Evolutionary conservation across 2,113 vertebrate genomes (phyloP).

Genomic region (Poecile atricapillus): DNA sequence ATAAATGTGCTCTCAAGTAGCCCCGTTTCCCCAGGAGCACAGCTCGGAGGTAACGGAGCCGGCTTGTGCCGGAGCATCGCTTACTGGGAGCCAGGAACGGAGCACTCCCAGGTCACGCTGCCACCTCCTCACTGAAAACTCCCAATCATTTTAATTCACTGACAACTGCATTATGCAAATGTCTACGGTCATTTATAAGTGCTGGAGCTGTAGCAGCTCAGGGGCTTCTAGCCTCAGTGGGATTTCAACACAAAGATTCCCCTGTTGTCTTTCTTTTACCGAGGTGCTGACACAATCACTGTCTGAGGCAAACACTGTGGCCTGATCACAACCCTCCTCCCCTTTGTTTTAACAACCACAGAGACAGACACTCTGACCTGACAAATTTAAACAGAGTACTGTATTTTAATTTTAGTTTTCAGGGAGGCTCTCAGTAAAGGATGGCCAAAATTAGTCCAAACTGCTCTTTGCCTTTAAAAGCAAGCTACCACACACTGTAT

Average conservation of each 20-base stretch:
- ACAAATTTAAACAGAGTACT: constrained; percentile 50
- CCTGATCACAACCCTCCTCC: not conserved
- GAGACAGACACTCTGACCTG: not conserved
- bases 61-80: not conserved
- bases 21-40: constrained; percentile 35
- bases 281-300: constrained; percentile 70
- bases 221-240: constrained; percentile 57
- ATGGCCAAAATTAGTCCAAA: not conserved
- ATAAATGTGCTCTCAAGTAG: constrained; percentile 52
- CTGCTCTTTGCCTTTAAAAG: constrained; percentile 46
- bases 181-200: constrained; percentile 68
- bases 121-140: constrained; percentile 45
- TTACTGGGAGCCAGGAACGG: not conserved
- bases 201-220: constrained; percentile 67
- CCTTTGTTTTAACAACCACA: not conserved
- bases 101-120: not conserved
- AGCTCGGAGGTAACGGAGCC: not conserved
- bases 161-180: constrained; percentile 83
- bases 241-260: constrained; percentile 63
- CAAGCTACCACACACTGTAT: constrained; percentile 15
- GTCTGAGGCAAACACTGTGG: not conserved
- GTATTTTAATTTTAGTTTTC: constrained; percentile 49
- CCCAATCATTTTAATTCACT: constrained; percentile 74
- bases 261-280: constrained; percentile 70
- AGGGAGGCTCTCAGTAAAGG: not conserved